Percentiles rank a stretch among this genome's conserved stretches.
Conservation (phyloP, 2,113 vertebrate genomes). For the Nothoprocta pentlandii region DNA sequence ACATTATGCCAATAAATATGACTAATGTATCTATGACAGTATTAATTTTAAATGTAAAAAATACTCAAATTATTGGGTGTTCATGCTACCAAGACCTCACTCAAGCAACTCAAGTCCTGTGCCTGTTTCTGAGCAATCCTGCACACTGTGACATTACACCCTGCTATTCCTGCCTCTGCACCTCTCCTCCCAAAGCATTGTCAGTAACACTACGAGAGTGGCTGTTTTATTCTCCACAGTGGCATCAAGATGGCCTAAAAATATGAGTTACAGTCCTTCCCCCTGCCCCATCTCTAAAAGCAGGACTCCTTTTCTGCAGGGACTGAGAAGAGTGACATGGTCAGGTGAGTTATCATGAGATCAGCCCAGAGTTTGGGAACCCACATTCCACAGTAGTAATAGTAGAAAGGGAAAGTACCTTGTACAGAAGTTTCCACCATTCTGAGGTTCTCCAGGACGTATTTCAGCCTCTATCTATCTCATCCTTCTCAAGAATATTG, state of each 20-base stretch:
- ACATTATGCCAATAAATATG: neutral
- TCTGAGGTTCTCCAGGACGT: neutral
- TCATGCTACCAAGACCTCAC: neutral
- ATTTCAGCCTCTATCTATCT: neutral
- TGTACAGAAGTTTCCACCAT: rapidly evolving
- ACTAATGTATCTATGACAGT: neutral
- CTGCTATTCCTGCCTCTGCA: neutral
- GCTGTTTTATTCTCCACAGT: neutral
- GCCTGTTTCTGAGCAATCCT: neutral
- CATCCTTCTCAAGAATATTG: too few relatives aligned
- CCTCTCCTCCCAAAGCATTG: neutral
- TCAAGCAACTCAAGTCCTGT: neutral
- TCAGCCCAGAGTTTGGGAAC: neutral
- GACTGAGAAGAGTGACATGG: neutral
- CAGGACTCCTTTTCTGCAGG: neutral
- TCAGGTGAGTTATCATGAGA: rapidly evolving
- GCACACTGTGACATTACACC: neutral
- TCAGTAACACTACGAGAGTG: neutral
- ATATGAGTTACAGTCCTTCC: neutral
- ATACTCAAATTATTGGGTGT: neutral
- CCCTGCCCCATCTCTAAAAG: neutral
- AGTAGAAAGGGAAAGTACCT: neutral
- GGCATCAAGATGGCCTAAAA: neutral
- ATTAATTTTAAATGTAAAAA: neutral
- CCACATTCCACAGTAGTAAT: neutral